phyloP scores from a whole-genome alignment of 1,140 invertebrate species.

The Trichonephila clavipes region DNA sequence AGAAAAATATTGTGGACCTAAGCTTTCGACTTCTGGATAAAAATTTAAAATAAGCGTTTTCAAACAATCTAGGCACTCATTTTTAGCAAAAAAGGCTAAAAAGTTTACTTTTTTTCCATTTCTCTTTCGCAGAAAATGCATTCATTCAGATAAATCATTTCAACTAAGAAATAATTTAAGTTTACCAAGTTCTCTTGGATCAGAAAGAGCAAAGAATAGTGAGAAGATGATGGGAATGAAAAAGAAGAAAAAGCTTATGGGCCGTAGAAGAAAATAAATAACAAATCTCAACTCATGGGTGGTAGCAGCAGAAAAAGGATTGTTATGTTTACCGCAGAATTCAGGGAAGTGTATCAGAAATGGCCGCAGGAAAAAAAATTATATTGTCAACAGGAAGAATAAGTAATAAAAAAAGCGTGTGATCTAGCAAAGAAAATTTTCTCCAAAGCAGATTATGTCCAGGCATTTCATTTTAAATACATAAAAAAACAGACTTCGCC shows the following conservation, averaged over 20 bases:
- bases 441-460: too few relatives aligned
- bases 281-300: neutral
- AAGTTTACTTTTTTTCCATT: neutral
- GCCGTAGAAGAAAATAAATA: slow-evolving; percentile 20
- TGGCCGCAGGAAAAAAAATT: neutral
- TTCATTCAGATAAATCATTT: neutral
- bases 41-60: too few relatives aligned
- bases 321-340: slow-evolving; percentile 29
- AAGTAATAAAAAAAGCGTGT: neutral
- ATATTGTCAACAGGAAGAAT: neutral
- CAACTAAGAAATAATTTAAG: slow-evolving; percentile 23
- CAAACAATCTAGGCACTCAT: too few relatives aligned
- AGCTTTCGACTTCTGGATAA: too few relatives aligned
- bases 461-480: too few relatives aligned
- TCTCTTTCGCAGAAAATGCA: neutral
- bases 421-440: neutral
- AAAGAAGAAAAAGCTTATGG: neutral
- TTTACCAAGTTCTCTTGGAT: neutral
- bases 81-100: too few relatives aligned
- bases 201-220: too few relatives aligned
- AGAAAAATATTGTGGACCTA: too few relatives aligned
- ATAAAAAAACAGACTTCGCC: too few relatives aligned
- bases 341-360: neutral
- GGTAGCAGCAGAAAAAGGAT: neutral
- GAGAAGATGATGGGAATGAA: neutral